Evolutionary conservation across 2,113 vertebrate species (phyloP), one percentile per base, ranked within the genome.

Genomic region (Vidua macroura): DNA sequence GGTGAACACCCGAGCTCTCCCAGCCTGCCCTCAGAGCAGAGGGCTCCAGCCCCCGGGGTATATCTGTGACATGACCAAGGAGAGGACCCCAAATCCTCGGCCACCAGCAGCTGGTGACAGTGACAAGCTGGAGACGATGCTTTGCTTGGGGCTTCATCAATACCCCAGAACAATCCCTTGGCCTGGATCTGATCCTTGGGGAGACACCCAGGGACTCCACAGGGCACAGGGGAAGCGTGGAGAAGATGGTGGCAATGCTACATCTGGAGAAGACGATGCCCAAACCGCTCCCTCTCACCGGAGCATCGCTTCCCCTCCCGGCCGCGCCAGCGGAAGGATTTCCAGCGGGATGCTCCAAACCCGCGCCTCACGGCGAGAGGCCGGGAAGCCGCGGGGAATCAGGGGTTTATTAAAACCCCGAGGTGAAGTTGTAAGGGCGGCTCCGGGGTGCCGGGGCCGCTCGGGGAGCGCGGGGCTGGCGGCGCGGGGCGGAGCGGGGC

Each of bases 241-340:
- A 25, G 70, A 51, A 49, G 39, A 49, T 8, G 63, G 44, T 52
- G 77, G 44, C n/a, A 9, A 4, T 1, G 39, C 51, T 55, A 18
- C 60, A 28, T 25, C 43, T 7, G 15, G 64, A 56, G 58, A 12
- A 66, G 69, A 6, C 10, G 15, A 31, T 35, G 15, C 22, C 6
- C 63, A 7, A 19, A 12, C 9, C 13, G 2, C 37, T 51, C 25
- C 33, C 59, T 30, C 5, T 41, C 28, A 4, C 8, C 28, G 18
- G 58, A 41, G 70, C 80, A 33, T 30, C 73, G 1, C 49, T 10
- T 9, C 73, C 27, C 10, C 25, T 44, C 39, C 18, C 8, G 1
- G 0, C 23, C 56, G 15, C 1, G 5, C 62, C 69, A 3, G 5
- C 41, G 1, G n/a, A 3, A 30, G 13, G 5, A 2, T 51, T 66